Percentiles rank a stretch among this genome's conserved stretches.
These are phyloP conservation scores for Diadophis punctatus DNA, from an alignment of 2,113 vertebrate genomes.

Conservation along the genomic window DNA sequence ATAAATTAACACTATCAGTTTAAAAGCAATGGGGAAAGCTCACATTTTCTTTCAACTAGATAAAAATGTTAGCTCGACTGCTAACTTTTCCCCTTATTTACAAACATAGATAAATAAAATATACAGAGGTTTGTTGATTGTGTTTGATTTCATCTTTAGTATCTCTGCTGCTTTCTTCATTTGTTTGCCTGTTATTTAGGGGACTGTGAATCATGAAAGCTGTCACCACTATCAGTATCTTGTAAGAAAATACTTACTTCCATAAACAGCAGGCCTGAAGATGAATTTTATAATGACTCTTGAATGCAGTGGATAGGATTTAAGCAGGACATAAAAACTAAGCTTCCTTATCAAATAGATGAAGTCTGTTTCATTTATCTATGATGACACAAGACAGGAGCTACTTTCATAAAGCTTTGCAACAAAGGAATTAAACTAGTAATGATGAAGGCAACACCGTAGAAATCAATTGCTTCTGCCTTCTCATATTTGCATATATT, in stretches of 20 bases:
- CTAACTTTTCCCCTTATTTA: background rate
- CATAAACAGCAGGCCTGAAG: background rate
- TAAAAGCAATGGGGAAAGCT: constrained; percentile 13
- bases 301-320: constrained; percentile 3
- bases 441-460: constrained; percentile 34
- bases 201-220: background rate
- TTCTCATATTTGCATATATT: background rate
- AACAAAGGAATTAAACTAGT: constrained; percentile 41
- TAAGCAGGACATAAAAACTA: constrained; percentile 18
- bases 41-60: background rate
- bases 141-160: background rate
- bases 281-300: constrained; percentile 5
- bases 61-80: background rate
- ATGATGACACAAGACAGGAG: constrained; percentile 41
- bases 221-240: background rate
- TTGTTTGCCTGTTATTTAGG: rapidly evolving
- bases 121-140: too few species aligned
- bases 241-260: background rate
- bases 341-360: constrained; percentile 28
- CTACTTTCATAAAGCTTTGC: constrained; percentile 28
- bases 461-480: background rate
- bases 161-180: background rate
- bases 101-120: background rate
- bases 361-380: constrained; percentile 38
- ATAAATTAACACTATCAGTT: background rate